A percentile compares a stretch with the other conserved stretches of the same genome.
Evolutionary conservation across 1,140 invertebrate species (phyloP).

Genomic region (Rhyacophila brunnea): DNA sequence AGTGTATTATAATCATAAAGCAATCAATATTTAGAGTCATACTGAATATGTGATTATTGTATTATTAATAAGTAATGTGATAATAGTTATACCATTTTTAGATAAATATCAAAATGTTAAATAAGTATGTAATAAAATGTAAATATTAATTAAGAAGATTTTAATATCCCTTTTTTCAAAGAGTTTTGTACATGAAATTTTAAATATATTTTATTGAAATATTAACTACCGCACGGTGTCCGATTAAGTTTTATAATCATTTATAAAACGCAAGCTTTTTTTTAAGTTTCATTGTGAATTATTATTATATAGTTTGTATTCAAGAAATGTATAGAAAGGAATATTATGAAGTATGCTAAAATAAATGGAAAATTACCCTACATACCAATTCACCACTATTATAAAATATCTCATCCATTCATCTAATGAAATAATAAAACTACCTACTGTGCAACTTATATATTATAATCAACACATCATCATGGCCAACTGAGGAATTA

Average conservation of each 20-base stretch:
- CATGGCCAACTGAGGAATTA: too few species aligned
- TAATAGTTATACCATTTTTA: conserved; percentile 5
- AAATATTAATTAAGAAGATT: not conserved
- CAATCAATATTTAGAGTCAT: not conserved
- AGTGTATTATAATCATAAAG: not conserved
- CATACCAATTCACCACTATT: too few species aligned
- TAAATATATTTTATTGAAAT: not conserved
- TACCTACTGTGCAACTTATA: too few species aligned
- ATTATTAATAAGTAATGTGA: conserved; percentile 5
- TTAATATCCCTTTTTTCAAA: not conserved
- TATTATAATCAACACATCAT: too few species aligned
- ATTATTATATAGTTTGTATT: not conserved
- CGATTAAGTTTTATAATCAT: not conserved
- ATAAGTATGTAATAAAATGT: not conserved
- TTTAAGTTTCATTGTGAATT: too few species aligned
- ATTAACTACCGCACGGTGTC: not conserved
- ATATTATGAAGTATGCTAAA: not conserved
- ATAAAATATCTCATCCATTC: too few species aligned
- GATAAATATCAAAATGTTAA: not conserved
- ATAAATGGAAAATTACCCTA: not conserved
- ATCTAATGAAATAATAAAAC: too few species aligned
- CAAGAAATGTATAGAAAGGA: not conserved
- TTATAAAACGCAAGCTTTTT: too few species aligned
- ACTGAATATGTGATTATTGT: not conserved
- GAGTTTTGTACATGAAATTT: not conserved